These are phyloP conservation scores for Trichomycterus rosablanca DNA, from an alignment of 2,113 vertebrate genomes.

Conservation along the genomic window DNA sequence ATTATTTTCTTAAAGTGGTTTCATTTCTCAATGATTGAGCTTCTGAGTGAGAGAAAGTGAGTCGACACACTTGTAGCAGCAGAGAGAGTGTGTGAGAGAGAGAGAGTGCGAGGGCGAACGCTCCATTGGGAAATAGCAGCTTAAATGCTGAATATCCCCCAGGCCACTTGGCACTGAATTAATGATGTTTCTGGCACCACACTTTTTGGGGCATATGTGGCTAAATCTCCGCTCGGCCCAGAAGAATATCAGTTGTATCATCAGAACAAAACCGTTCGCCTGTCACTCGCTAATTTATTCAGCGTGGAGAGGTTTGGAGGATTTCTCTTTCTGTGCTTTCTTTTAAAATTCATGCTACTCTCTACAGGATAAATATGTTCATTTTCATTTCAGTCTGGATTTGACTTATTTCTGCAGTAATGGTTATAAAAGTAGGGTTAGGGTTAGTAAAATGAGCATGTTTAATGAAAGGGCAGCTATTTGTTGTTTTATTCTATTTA, in stretches of 20 bases:
- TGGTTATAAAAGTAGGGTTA: no score
- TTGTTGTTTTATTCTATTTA: no score
- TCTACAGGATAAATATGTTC: no score
- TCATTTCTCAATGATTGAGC: slow-evolving; percentile 12
- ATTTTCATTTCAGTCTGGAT: no score
- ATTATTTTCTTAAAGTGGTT: slow-evolving; percentile 20
- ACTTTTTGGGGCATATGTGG: slow-evolving; percentile 45
- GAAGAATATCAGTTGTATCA: slow-evolving; percentile 50
- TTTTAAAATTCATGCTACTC: no score
- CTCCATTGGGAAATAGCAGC: slow-evolving; percentile 46
- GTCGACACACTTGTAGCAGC: slow-evolving; percentile 39
- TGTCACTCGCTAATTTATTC: slow-evolving; percentile 42
- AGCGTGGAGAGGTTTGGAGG: slow-evolving; percentile 28
- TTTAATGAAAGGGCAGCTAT: no score
- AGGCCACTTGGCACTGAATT: slow-evolving; percentile 52
- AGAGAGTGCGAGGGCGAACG: slow-evolving; percentile 33
- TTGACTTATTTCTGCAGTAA: no score
- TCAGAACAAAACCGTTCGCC: slow-evolving; percentile 39
- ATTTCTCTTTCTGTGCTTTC: slow-evolving; percentile 24
- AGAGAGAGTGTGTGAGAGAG: slow-evolving; percentile 30
- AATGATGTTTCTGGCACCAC: slow-evolving; percentile 53
- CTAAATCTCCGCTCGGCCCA: slow-evolving; percentile 47
- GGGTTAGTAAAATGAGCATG: no score
- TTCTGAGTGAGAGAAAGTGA: slow-evolving; percentile 3
- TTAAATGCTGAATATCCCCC: slow-evolving; percentile 51